phyloP scores from a whole-genome alignment of 2,888 invertebrate genomes.

The Macrophya annulata region DNA sequence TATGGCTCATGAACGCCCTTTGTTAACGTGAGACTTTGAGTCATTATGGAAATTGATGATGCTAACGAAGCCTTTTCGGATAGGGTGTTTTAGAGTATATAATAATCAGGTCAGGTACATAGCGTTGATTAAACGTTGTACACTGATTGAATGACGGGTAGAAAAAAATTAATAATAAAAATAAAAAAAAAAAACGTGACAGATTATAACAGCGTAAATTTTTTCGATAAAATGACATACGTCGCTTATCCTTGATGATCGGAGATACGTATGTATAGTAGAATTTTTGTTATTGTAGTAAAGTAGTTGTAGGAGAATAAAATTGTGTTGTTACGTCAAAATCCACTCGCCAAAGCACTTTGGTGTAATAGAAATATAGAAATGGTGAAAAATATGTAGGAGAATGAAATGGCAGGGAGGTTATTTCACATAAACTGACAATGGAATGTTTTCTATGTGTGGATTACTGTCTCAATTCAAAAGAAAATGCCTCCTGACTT shows the following conservation, averaged over 20 bases:
- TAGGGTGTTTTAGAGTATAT: not conserved
- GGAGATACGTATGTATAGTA: not conserved
- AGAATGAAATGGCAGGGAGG: not conserved
- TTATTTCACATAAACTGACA: not conserved
- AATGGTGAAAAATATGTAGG: not conserved
- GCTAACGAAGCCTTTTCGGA: not conserved
- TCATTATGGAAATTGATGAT: not conserved
- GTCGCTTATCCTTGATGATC: no score
- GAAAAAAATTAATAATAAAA: not conserved
- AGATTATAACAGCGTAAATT: no score
- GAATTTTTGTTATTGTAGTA: not conserved
- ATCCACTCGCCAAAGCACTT: not conserved
- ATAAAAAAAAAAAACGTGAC: not conserved
- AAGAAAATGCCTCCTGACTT: not conserved
- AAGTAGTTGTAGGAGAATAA: not conserved
- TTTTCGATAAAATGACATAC: no score
- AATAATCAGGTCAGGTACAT: not conserved
- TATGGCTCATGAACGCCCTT: slow-evolving; percentile 1
- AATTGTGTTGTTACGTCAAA: not conserved
- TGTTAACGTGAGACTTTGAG: slow-evolving; percentile 6
- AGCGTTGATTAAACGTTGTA: not conserved
- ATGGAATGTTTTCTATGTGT: not conserved
- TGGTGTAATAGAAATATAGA: not conserved
- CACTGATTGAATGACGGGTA: not conserved
- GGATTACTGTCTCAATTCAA: slow-evolving; percentile 31